Evolutionary conservation across 2,113 vertebrate genomes (phyloP), one percentile per base, ranked within the genome.

Genomic region (Rissa tridactyla): DNA sequence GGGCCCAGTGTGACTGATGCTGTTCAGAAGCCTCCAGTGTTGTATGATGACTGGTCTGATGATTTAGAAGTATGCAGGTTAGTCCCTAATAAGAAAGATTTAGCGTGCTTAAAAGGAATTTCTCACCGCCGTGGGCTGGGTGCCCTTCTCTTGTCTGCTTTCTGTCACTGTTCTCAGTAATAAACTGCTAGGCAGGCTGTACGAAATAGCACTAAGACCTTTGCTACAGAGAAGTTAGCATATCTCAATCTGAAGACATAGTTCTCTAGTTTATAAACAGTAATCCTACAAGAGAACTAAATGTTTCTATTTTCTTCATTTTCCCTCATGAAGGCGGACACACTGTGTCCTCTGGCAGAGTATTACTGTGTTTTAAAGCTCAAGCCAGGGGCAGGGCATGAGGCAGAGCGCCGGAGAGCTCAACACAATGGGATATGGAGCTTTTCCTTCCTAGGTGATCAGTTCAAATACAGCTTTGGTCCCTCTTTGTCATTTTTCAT

Each of bases 61-160:
- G 98, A 99, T 96, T 94, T 98, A 95, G 98, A 99, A 97, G 97
- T 98, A 58, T 99, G 99, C 99, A 99, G 99, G 99, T 99, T 96
- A 99, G 99, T 99, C 88, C 62, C 79, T 97, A 26, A 70, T 82
- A 62, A 94, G 81, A 92, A 92, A 94, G 60, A 77, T 71, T 64
- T 69, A 29, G 46, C 5, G 3, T 78, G 78, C 32, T 49, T 83
- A 58, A 65, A 71, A 88, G 54, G 38, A 81, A 30, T 72, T 84
- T 90, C 73, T 93, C 76, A 49, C 60, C 47, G 1, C 70, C n/a
- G 1, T 26, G 5, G 58, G 60, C 73, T 86, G 36, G 78, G 27
- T 66, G 65, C 57, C 34, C 60, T 73, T 88, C 49, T 70, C 36
- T 62, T 82, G 66, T 38, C 26, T 89, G 66, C 73, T 82, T 83